phyloP scores from a whole-genome alignment of 2,888 invertebrate genomes.

The Lamellibrachia columna region DNA sequence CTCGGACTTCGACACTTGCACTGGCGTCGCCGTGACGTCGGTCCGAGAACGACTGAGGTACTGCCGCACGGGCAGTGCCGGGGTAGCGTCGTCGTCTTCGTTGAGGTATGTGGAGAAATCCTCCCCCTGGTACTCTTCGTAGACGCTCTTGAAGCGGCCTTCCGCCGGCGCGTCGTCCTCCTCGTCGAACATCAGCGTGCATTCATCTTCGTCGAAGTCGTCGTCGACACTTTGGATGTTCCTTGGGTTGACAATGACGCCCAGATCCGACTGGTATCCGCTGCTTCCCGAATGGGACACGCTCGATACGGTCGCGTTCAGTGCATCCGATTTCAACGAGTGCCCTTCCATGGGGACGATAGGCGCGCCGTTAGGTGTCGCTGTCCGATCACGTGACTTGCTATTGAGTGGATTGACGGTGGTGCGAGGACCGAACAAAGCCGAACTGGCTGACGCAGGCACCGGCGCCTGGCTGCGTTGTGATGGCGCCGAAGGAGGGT shows the following conservation, averaged over 20 bases:
- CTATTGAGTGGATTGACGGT: neutral
- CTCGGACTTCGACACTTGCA: neutral
- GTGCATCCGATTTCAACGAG: neutral
- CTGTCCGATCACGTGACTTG: neutral
- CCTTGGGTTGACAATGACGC: neutral
- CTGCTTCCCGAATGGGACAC: neutral
- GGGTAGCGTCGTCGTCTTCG: conserved; percentile 22
- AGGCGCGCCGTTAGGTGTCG: neutral
- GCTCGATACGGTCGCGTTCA: conserved; percentile 16
- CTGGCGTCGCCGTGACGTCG: neutral
- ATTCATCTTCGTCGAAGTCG: conserved; percentile 25
- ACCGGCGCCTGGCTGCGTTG: neutral
- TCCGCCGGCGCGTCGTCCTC: neutral
- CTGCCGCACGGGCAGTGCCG: neutral
- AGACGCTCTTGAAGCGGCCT: conserved; percentile 13
- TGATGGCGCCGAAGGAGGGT: neutral
- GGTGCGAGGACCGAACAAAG: neutral
- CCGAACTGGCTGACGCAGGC: neutral
- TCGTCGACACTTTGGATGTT: neutral
- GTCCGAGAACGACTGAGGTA: neutral
- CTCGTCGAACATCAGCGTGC: conserved; percentile 20
- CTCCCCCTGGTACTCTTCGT: conserved; percentile 29
- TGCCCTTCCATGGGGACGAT: neutral
- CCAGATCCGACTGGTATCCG: neutral
- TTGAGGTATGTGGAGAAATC: conserved; percentile 26